These are phyloP conservation scores for Nematolebias whitei DNA, from an alignment of 2,113 vertebrate genomes.

Conservation along the genomic window DNA sequence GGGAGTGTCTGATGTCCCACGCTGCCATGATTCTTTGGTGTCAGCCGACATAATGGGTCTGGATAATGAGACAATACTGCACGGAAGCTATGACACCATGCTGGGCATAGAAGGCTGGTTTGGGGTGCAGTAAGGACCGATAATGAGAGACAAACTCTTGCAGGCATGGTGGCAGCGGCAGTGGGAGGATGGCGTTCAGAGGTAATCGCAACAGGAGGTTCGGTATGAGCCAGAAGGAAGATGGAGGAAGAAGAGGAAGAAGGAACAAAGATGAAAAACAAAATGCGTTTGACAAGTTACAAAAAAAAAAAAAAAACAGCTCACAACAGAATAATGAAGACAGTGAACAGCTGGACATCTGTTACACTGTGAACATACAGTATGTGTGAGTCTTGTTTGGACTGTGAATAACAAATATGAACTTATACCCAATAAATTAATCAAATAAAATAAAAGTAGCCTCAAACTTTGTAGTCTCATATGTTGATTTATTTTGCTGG, in stretches of 20 bases:
- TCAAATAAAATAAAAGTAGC: not conserved
- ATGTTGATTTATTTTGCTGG: slow-evolving; percentile 39
- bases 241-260: slow-evolving; percentile 23
- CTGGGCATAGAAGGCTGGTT: slow-evolving; percentile 63
- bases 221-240: slow-evolving; percentile 45
- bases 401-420: slow-evolving; percentile 8
- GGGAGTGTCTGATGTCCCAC: slow-evolving; percentile 62
- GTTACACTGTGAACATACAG: slow-evolving; percentile 10
- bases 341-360: slow-evolving; percentile 57
- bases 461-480: slow-evolving; percentile 11
- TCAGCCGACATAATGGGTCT: slow-evolving; percentile 58
- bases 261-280: slow-evolving; percentile 54
- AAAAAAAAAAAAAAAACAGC: slow-evolving; percentile 30
- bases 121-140: slow-evolving; percentile 56
- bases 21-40: slow-evolving; percentile 58
- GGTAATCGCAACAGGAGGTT: slow-evolving; percentile 65
- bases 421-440: slow-evolving; percentile 15
- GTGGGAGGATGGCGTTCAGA: slow-evolving; percentile 62
- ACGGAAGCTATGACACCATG: slow-evolving; percentile 62
- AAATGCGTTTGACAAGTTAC: slow-evolving; percentile 35
- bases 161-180: slow-evolving; percentile 46
- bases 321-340: slow-evolving; percentile 61
- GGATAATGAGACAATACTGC: slow-evolving; percentile 67
- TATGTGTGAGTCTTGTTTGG: not conserved
- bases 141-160: slow-evolving; percentile 78